Percentiles rank a stretch among this genome's conserved stretches.
These are phyloP conservation scores for Onychostoma macrolepis DNA, from an alignment of 2,113 vertebrate species.

Conservation along the genomic window DNA sequence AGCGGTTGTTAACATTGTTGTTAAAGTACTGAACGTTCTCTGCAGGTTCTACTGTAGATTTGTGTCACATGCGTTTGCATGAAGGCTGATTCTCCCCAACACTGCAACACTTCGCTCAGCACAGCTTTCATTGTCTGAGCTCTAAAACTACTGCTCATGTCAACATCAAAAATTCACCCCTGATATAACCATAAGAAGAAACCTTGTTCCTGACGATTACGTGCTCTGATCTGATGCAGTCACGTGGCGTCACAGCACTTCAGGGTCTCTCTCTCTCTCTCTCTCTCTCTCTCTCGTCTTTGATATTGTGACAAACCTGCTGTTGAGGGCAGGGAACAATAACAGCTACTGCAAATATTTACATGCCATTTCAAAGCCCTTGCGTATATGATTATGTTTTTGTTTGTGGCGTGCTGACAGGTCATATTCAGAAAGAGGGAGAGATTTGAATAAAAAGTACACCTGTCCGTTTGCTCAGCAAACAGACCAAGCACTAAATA, in stretches of 20 bases:
- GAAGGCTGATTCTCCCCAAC: too few species aligned
- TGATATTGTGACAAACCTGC: constrained; percentile 54
- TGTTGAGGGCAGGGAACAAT: constrained; percentile 63
- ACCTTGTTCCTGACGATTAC: background rate
- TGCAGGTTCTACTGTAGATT: too few species aligned
- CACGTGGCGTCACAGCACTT: background rate
- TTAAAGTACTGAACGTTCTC: too few species aligned
- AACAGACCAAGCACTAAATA: constrained; percentile 61
- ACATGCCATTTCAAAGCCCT: constrained; percentile 71
- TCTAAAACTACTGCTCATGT: background rate
- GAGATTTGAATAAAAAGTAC: constrained; percentile 53
- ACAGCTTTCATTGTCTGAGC: background rate
- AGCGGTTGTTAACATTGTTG: too few species aligned
- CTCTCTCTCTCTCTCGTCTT: constrained; percentile 39
- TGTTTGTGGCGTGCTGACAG: constrained; percentile 71
- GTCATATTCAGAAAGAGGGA: constrained; percentile 67
- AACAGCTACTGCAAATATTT: constrained; percentile 76
- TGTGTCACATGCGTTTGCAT: too few species aligned
- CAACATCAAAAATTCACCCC: background rate
- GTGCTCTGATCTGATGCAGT: background rate
- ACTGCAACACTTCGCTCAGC: background rate
- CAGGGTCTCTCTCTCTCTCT: constrained; percentile 47
- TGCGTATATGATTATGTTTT: constrained; percentile 73
- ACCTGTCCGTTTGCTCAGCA: constrained; percentile 62
- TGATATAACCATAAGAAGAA: background rate